These are phyloP conservation scores for Halcyon leucocephala DNA, from an alignment of 2,797 vertebrate genomes.

Conservation along the genomic window DNA sequence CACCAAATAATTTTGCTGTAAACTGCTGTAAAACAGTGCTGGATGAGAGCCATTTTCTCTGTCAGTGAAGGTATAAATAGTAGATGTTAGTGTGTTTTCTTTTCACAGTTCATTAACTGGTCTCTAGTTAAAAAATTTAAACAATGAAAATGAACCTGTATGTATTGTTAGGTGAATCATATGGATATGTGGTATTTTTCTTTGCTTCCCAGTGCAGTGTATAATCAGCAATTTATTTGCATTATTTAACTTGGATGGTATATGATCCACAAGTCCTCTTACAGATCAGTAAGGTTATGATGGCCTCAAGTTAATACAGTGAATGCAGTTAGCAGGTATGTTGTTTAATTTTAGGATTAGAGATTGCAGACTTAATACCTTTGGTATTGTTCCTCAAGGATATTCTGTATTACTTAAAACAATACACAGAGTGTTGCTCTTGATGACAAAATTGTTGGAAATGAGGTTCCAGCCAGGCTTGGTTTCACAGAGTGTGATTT, in stretches of 20 bases:
- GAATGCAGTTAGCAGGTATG: neutral
- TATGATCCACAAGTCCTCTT: neutral
- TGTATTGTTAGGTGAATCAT: neutral
- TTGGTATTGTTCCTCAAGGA: neutral
- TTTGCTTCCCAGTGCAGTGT: neutral
- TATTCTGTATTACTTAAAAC: neutral
- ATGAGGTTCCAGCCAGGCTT: neutral
- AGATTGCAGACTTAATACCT: neutral
- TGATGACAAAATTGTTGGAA: neutral
- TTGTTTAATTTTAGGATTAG: neutral
- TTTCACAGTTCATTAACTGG: neutral
- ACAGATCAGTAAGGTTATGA: neutral
- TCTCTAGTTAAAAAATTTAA: neutral
- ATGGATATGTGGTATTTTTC: neutral
- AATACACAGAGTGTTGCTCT: neutral
- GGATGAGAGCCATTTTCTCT: neutral
- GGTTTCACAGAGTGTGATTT: neutral
- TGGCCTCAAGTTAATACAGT: neutral
- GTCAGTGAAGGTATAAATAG: neutral
- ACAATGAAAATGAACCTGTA: neutral
- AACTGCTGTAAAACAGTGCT: conserved; percentile 7
- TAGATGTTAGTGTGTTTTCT: neutral
- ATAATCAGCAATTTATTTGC: neutral
- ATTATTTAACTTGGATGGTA: neutral
- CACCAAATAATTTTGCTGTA: neutral